phyloP scores from a whole-genome alignment of 2,888 invertebrate species.

The Andrena trimmerana region DNA sequence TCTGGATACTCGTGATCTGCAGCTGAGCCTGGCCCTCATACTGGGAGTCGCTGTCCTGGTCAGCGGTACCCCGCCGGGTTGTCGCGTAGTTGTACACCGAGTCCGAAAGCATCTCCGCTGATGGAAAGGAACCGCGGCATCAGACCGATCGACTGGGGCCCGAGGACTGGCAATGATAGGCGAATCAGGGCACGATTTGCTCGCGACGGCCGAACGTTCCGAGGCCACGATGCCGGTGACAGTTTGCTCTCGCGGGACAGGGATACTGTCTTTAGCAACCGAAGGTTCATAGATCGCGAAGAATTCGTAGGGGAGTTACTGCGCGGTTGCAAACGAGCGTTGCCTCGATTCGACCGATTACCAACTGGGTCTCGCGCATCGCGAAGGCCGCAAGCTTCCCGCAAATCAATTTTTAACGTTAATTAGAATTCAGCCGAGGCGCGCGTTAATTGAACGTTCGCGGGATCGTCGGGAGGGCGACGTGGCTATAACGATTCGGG shows the following conservation, averaged over 20 bases:
- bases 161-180: background rate
- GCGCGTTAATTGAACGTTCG: constrained; percentile 58
- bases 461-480: constrained; percentile 28
- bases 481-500: constrained; percentile 41
- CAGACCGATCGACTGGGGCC: background rate
- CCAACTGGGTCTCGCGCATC: constrained; percentile 34
- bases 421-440: constrained; percentile 65
- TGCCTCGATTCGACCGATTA: constrained; percentile 25
- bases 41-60: constrained; percentile 83
- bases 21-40: constrained; percentile 80
- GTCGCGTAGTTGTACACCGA: constrained; percentile 85
- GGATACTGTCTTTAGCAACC: background rate
- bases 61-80: constrained; percentile 81
- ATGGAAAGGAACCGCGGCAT: constrained; percentile 47
- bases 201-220: no score
- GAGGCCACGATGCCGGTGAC: background rate
- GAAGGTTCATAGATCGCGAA: background rate
- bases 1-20: constrained; percentile 79
- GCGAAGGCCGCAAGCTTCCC: constrained; percentile 46
- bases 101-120: constrained; percentile 85
- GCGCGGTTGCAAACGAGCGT: constrained; percentile 8
- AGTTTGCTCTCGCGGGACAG: background rate
- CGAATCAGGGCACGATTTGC: background rate
- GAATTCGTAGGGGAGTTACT: background rate
- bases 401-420: constrained; percentile 70